Evolutionary conservation across 2,797 vertebrate genomes (phyloP), one percentile per base, ranked within the genome.

Genomic region (Onychomys torridus): DNA sequence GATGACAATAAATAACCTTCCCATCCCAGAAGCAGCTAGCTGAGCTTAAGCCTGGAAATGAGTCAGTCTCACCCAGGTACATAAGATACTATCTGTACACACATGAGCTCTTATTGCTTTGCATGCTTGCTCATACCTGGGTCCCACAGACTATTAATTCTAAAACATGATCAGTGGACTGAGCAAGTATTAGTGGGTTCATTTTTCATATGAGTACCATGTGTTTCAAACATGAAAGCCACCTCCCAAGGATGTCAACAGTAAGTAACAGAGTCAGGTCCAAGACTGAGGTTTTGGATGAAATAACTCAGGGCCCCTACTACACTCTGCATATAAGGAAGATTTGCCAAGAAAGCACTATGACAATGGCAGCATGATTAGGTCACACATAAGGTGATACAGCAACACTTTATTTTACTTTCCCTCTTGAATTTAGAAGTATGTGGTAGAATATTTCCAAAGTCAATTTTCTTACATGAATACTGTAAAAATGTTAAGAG

Each of bases 351-450:
- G 11, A 77, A 9, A n/a, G 17, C 11, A 73, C 46, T 46, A 43
- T 27, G 59, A 21, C 29, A 67, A 79, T 21, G 37, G 49, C 16
- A 49, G 49, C 52, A 55, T 1, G 6, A n/a, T 16, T 17, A 67
- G 2, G 1, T 86, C 17, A 37, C 12, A 43, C 14, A 32, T 16
- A n/a, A 67, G 2, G 1, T 86, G 13, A 37, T 9, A 43, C 14
- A 32, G n/a, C 23, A 81, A 4, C 23, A 94, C 65, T 83, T 67
- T 89, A 65, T 89, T 92, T 23, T 85, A 32, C 69, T 4, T 95
- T 73, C 65, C 49, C 71, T 29, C 63, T 27, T 77, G 23, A 90
- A 37, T 84, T 92, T 67, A 89, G 79, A 93, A 90, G 90, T 49
- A 75, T 27, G 52, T 27, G 21, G 5, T 43, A 81, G 27, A 81